Evolutionary conservation across 2,888 invertebrate species (phyloP).

Genomic region (Abrostola tripartita): DNA sequence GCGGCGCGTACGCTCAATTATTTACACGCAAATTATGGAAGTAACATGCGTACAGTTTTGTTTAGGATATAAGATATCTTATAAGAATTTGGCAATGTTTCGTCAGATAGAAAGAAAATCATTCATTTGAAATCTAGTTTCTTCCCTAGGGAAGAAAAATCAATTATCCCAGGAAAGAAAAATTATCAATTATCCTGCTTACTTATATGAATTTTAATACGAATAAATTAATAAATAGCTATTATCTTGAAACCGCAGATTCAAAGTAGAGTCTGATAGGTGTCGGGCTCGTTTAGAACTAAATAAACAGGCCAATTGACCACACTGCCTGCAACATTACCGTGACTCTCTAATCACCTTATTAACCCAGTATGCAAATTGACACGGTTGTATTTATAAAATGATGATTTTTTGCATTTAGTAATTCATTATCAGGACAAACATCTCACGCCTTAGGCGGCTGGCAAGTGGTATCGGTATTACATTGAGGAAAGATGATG

Average conservation of each 20-base stretch:
- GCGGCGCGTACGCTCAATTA: conserved; percentile 81
- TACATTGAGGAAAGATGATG: conserved; percentile 20
- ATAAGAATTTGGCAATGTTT: conserved; percentile 15
- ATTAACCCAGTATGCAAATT: conserved; percentile 69
- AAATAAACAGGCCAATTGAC: neutral
- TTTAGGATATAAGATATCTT: conserved; percentile 25
- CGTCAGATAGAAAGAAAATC: no score
- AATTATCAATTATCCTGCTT: no score
- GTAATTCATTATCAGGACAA: conserved; percentile 69
- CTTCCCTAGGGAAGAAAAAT: no score
- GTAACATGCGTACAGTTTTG: conserved; percentile 70
- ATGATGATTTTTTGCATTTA: conserved; percentile 67
- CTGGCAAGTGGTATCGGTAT: conserved; percentile 42
- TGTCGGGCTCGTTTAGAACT: no score
- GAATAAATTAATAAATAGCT: no score
- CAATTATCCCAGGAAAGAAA: no score
- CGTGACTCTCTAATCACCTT: conserved; percentile 59
- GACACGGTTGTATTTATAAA: conserved; percentile 55
- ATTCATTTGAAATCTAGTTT: no score
- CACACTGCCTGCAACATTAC: neutral
- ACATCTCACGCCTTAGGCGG: conserved; percentile 62
- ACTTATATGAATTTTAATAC: no score
- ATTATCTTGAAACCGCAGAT: no score
- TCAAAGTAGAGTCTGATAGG: no score
- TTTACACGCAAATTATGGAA: conserved; percentile 85